These are phyloP conservation scores for Upupa epops DNA, from an alignment of 2,113 vertebrate genomes.

Conservation along the genomic window DNA sequence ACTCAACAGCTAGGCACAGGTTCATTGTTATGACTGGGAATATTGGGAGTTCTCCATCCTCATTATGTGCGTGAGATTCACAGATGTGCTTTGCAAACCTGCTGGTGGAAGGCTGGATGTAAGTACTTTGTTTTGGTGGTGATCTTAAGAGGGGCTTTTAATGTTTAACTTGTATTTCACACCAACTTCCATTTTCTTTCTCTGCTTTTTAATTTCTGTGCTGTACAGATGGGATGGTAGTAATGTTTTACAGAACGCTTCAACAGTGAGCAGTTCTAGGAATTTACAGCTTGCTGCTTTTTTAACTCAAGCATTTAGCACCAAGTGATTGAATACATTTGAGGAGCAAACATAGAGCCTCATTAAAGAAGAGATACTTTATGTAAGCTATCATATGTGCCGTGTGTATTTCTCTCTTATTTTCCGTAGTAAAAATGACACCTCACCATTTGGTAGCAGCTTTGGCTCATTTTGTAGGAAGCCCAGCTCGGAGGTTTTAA, in stretches of 20 bases:
- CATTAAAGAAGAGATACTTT: background rate
- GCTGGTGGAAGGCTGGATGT: conserved; percentile 42
- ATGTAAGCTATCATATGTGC: background rate
- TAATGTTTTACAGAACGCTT: background rate
- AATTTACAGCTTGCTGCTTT: background rate
- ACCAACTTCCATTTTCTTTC: background rate
- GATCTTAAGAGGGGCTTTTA: background rate
- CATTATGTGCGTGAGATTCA: conserved; percentile 26
- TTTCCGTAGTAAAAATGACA: background rate
- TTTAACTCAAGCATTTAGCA: background rate
- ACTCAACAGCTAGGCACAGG: conserved; percentile 55
- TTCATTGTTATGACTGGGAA: conserved; percentile 62
- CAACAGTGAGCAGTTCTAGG: background rate
- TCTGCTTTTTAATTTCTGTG: background rate
- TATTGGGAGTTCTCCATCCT: conserved; percentile 47
- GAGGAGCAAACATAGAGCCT: background rate
- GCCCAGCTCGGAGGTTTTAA: background rate
- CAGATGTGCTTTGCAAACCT: conserved; percentile 58
- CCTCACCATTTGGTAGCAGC: background rate
- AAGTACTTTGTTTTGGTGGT: conserved; percentile 30
- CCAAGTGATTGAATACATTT: background rate
- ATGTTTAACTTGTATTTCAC: background rate
- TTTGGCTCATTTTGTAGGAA: background rate
- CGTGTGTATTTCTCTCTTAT: background rate
- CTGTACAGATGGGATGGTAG: background rate